Evolutionary conservation across 2,113 vertebrate genomes (phyloP).

Genomic region (Aspidoscelis tigris): DNA sequence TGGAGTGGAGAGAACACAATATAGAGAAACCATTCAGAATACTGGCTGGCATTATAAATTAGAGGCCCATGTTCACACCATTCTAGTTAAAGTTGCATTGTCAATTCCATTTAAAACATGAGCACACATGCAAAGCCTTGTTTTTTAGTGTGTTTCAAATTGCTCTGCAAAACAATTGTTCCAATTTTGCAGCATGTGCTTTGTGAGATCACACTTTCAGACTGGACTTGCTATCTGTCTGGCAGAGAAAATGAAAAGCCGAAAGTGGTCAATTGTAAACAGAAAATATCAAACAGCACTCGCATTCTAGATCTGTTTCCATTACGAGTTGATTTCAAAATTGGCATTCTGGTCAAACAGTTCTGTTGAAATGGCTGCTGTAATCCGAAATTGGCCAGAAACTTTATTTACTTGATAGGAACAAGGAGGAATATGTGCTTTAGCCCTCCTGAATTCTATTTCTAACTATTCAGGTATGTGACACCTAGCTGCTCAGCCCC

Average conservation of each 20-base stretch:
- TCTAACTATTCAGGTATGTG: constrained; percentile 23
- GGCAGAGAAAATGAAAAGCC: not conserved
- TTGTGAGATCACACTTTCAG: constrained; percentile 11
- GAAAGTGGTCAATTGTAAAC: not conserved
- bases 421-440: not conserved
- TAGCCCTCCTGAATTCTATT: constrained; percentile 22
- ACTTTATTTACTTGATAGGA: constrained; percentile 9
- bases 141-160: constrained; percentile 61
- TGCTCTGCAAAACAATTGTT: constrained; percentile 52
- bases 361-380: not conserved
- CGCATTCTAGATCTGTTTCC: constrained; percentile 12
- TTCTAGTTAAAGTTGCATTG: constrained; percentile 60
- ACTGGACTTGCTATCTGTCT: not conserved
- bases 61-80: constrained; percentile 39
- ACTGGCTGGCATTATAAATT: constrained; percentile 69
- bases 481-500: not conserved
- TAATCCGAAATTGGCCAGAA: constrained; percentile 10
- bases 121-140: not conserved
- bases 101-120: constrained; percentile 53
- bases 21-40: constrained; percentile 52
- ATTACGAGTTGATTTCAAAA: constrained; percentile 21
- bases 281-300: constrained; percentile 32
- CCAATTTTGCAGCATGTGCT: constrained; percentile 4
- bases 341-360: constrained; percentile 1
- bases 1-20: constrained; percentile 45